These are phyloP conservation scores for Amaurobius ferox DNA, from an alignment of 2,888 invertebrate genomes.

Conservation along the genomic window DNA sequence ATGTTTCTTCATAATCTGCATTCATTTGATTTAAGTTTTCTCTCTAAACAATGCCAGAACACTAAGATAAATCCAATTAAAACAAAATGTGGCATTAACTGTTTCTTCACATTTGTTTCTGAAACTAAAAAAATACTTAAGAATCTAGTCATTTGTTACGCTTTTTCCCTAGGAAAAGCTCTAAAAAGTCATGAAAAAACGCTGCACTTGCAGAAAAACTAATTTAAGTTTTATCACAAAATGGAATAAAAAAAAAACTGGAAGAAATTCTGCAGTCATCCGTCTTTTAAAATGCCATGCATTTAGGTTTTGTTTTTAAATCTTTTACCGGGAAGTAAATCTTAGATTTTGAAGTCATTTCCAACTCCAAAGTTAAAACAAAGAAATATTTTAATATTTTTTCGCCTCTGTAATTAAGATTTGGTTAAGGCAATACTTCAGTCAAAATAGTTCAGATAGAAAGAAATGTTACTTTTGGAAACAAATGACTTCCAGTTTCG, in stretches of 20 bases:
- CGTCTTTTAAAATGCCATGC: not conserved
- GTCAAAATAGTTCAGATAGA: not conserved
- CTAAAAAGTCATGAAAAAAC: no score
- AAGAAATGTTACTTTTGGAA: conserved; percentile 5
- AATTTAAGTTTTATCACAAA: conserved; percentile 7
- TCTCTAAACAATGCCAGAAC: no score
- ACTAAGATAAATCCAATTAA: no score
- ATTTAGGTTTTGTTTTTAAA: not conserved
- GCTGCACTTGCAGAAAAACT: not conserved
- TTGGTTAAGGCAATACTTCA: not conserved
- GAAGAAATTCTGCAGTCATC: not conserved
- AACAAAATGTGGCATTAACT: no score
- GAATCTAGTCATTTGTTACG: no score
- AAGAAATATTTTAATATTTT: conserved; percentile 6
- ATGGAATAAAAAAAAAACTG: not conserved
- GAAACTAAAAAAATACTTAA: no score
- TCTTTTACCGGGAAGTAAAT: not conserved
- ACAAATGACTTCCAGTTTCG: conserved; percentile 6
- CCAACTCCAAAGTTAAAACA: not conserved
- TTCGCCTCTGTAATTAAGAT: conserved; percentile 1
- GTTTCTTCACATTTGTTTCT: no score
- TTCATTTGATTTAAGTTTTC: no score
- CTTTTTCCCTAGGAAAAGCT: no score
- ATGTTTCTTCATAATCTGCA: no score
- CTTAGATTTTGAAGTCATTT: not conserved